Evolutionary conservation across 2,888 invertebrate species (phyloP).

Genomic region (Tanytarsus gracilentus): DNA sequence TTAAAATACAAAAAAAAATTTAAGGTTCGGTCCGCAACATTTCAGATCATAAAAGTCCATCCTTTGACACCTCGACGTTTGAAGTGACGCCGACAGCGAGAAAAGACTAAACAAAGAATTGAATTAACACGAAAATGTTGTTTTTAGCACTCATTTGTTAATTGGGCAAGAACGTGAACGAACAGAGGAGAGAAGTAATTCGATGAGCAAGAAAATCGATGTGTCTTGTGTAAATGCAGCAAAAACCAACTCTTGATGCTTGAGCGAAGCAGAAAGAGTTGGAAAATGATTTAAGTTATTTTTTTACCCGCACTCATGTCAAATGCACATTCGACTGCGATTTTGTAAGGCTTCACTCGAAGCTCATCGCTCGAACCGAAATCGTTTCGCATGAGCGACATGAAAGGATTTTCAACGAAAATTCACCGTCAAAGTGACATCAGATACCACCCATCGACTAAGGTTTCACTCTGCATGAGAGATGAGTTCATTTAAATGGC

Average conservation of each 20-base stretch:
- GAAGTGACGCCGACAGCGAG: background rate
- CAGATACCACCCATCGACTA: slow-evolving; percentile 1
- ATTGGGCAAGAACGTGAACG: background rate
- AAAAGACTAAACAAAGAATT: background rate
- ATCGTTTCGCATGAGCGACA: background rate
- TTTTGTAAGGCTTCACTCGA: slow-evolving; percentile 9
- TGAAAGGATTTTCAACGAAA: background rate
- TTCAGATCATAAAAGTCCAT: background rate
- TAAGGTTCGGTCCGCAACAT: background rate
- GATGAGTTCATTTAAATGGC: background rate
- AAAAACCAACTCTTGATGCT: background rate
- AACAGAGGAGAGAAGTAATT: background rate
- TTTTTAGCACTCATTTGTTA: slow-evolving; percentile 9
- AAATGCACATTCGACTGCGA: background rate
- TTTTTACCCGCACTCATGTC: background rate
- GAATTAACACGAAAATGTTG: background rate
- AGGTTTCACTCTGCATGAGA: background rate
- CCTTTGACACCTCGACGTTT: too few relatives aligned
- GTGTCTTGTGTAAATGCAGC: slow-evolving; percentile 7
- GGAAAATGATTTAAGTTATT: slow-evolving; percentile 1
- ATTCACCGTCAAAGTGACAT: background rate
- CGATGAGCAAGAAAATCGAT: slow-evolving; percentile 14
- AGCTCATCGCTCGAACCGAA: background rate
- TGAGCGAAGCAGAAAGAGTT: too few relatives aligned
- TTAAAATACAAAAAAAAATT: background rate